Percentiles rank a stretch among this genome's conserved stretches.
Evolutionary conservation across 1,140 invertebrate species (phyloP).

Genomic region (Arctopsyche grandis): DNA sequence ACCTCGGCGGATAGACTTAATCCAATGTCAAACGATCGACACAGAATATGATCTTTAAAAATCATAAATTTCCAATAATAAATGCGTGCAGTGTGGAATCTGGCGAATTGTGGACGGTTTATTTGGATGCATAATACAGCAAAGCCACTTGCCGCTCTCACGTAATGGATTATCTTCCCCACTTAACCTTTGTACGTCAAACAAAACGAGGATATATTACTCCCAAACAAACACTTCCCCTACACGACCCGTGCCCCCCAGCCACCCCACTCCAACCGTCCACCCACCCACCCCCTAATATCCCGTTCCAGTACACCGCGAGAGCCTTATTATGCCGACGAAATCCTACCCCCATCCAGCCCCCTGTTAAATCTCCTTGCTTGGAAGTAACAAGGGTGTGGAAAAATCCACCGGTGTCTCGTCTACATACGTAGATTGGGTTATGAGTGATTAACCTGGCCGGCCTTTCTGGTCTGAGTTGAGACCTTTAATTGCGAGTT

Average conservation of each 20-base stretch:
- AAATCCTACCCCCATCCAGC: background rate
- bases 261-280: background rate
- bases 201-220: conserved; percentile 47
- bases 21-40: too few relatives aligned
- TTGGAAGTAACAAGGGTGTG: background rate
- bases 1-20: too few relatives aligned
- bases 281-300: background rate
- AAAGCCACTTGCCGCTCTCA: conserved; percentile 36
- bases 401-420: background rate
- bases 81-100: background rate
- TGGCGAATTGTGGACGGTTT: conserved; percentile 37
- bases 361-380: background rate
- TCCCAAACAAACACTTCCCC: conserved; percentile 42
- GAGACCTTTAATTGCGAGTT: too few relatives aligned
- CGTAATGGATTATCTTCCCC: conserved; percentile 46
- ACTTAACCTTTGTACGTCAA: conserved; percentile 45
- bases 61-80: too few relatives aligned
- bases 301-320: too few relatives aligned
- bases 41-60: too few relatives aligned
- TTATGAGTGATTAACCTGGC: too few relatives aligned
- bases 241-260: conserved; percentile 1
- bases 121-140: conserved; percentile 42
- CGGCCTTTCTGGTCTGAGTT: too few relatives aligned
- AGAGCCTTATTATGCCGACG: background rate
- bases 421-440: too few relatives aligned